Conservation (phyloP, 2,797 vertebrate species). For the Natrix natrix region DNA sequence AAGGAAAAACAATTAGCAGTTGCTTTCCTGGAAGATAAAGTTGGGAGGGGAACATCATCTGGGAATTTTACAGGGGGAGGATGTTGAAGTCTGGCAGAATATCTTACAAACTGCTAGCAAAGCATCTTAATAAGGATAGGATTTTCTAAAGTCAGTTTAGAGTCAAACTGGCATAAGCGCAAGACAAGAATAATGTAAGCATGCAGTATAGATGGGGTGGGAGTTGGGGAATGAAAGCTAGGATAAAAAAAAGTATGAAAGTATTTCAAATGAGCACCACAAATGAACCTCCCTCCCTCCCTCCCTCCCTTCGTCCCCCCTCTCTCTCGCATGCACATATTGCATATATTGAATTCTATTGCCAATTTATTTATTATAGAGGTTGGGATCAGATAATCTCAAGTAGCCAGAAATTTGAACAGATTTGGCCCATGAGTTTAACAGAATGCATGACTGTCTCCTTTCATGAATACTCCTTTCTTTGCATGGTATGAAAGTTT, state of each 20-base stretch:
- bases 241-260: neutral
- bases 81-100: neutral
- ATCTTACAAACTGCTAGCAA: neutral
- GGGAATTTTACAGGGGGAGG: neutral
- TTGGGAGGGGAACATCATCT: neutral
- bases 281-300: neutral
- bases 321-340: neutral
- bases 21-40: neutral
- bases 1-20: neutral
- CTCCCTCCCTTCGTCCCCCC: too few relatives aligned
- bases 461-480: slow-evolving; percentile 55
- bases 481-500: slow-evolving; percentile 8
- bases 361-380: slow-evolving; percentile 40
- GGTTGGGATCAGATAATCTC: slow-evolving; percentile 48
- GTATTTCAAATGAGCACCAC: neutral
- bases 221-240: neutral
- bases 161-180: neutral
- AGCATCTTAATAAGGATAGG: neutral
- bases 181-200: neutral
- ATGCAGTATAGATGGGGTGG: neutral
- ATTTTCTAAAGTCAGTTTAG: neutral
- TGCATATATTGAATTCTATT: neutral
- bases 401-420: slow-evolving; percentile 33
- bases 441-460: slow-evolving; percentile 31
- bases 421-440: slow-evolving; percentile 22